These are phyloP conservation scores for Calycopis cecrops DNA, from an alignment of 1,140 invertebrate species.

Conservation along the genomic window DNA sequence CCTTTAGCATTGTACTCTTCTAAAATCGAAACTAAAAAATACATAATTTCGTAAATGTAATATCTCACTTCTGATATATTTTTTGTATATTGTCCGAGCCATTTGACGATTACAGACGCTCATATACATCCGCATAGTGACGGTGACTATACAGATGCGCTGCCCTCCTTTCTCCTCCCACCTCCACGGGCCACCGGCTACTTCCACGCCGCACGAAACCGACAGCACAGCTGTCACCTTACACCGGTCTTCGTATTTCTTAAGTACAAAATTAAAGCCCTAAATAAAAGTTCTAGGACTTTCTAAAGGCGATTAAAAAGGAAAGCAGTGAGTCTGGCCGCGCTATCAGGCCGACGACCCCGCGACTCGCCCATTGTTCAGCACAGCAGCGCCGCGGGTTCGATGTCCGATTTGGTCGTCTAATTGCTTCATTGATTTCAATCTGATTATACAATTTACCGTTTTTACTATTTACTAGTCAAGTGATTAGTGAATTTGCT, in stretches of 20 bases:
- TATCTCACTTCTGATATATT: too few species aligned
- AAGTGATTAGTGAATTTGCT: background rate
- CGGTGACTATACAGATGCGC: background rate
- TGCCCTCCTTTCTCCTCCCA: too few species aligned
- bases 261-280: too few species aligned
- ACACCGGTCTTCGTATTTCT: background rate
- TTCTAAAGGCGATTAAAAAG: background rate
- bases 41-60: too few species aligned
- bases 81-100: too few species aligned
- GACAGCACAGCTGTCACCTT: too few species aligned
- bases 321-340: too few species aligned
- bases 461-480: background rate
- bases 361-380: constrained; percentile 13
- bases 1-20: too few species aligned
- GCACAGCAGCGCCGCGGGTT: constrained; percentile 9
- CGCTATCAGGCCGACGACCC: constrained; percentile 13
- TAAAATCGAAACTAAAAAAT: too few species aligned
- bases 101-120: too few species aligned
- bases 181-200: too few species aligned
- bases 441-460: background rate
- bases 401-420: constrained; percentile 14
- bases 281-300: background rate
- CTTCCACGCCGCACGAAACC: too few species aligned
- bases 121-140: background rate
- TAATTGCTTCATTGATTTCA: background rate